These are phyloP conservation scores for Microplitis mediator DNA, from an alignment of 1,140 invertebrate genomes.

Conservation along the genomic window DNA sequence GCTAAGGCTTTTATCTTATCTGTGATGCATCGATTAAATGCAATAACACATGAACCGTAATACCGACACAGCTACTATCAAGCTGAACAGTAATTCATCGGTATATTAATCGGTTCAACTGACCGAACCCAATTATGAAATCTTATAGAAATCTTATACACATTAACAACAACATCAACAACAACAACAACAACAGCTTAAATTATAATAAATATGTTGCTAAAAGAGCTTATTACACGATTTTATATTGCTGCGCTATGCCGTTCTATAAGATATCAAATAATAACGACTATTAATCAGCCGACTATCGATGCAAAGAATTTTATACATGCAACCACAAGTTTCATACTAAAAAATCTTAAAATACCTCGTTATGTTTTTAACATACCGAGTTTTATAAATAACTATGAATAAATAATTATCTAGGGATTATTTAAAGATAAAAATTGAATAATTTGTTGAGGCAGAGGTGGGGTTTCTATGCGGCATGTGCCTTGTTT, in stretches of 20 bases:
- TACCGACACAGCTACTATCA: slow-evolving; percentile 18
- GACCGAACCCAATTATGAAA: slow-evolving; percentile 31
- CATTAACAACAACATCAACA: slow-evolving; percentile 6
- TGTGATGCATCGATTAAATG: slow-evolving; percentile 35
- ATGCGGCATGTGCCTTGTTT: slow-evolving; percentile 61
- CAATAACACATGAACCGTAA: slow-evolving; percentile 15
- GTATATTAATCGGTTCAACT: slow-evolving; percentile 20
- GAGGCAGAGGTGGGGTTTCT: slow-evolving; percentile 62
- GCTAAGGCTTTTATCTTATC: slow-evolving; percentile 25
- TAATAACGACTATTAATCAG: slow-evolving; percentile 29
- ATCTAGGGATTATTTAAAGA: background rate
- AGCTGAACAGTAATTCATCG: slow-evolving; percentile 30
- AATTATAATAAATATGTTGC: too few relatives aligned
- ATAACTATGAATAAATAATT: too few relatives aligned
- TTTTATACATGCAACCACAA: too few relatives aligned
- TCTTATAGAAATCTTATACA: slow-evolving; percentile 21
- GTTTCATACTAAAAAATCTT: too few relatives aligned
- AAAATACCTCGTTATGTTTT: too few relatives aligned
- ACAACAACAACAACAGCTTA: background rate
- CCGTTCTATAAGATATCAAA: background rate
- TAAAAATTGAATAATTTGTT: slow-evolving; percentile 41
- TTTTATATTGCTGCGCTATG: background rate
- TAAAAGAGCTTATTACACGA: background rate
- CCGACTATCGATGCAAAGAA: background rate
- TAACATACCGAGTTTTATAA: too few relatives aligned